Base-by-base conservation (phyloP, 1,140 invertebrate species). In the Drosophila truncata region DNA sequence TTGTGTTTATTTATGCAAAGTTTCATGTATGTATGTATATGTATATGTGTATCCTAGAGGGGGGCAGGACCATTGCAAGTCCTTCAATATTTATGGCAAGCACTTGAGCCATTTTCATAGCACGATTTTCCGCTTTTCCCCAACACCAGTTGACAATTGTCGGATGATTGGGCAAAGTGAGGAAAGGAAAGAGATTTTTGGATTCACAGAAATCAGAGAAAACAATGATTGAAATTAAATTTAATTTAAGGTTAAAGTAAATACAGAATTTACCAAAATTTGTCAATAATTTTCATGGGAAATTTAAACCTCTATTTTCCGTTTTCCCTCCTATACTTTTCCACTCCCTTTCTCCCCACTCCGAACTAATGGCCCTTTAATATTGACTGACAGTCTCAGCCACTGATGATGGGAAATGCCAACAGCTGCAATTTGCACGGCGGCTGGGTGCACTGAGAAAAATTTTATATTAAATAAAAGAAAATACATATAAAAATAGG, bases 371-470 rank as follows among this genome's bases (percentile, higher is more conserved):
- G 77, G 54, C 72, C 71, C 77, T 85, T 86, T 81, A 85, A 85
- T 81, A 81, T 80, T 65, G 78, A 78, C 79, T 82, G 46, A 63
- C 54, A 59, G 49, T 58, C 57, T 42, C 64, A 57, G 57, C 49
- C 50, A 58, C 33, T 46, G 29, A 44, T 44, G 80, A 83, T 62
- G 64, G 80, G 20, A 79, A 75, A 60, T 83, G 70, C 70, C 80
- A 83, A 65, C 80, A 82, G 80, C 75, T 82, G 80, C 80, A 82
- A 78, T 78, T 82, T 71, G 58, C 72, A 54, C 46, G 33, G 37
- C 37, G 57, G 35, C 37, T 31, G 49, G 4, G 63, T 29, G 18
- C 52, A 37, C 52, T 37, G 20, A 55, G 20, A 8, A 2, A 37
- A 55, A 54, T 20, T 9, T 2, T 13, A 42, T 13, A 11, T 16